Conservation (phyloP, 1,140 invertebrate genomes). For the Drosophila ercepeae region DNA sequence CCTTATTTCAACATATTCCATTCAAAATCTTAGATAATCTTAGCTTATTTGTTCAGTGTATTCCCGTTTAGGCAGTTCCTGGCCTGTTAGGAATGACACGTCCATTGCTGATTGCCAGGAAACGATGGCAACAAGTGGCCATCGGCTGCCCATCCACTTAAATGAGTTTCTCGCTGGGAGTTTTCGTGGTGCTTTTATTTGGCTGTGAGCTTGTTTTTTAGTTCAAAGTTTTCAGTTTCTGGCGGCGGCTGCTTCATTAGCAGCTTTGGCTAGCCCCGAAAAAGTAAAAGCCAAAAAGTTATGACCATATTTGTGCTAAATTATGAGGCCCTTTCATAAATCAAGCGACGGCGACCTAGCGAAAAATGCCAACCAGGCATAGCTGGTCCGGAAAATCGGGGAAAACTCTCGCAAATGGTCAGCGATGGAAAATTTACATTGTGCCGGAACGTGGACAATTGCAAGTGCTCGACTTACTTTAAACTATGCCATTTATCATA, state of each 20-base stretch:
- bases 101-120: conserved; percentile 75
- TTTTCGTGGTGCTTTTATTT: conserved; percentile 25
- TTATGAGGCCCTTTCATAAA: conserved; percentile 79
- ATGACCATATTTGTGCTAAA: conserved; percentile 79
- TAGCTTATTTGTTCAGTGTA: conserved; percentile 3
- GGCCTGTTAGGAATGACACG: conserved; percentile 62
- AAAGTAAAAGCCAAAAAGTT: conserved; percentile 77
- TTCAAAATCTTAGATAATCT: background rate
- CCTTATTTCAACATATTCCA: no score
- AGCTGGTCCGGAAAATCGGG: background rate
- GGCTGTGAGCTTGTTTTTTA: background rate
- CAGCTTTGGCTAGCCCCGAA: conserved; percentile 27
- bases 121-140: conserved; percentile 72
- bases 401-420: conserved; percentile 58
- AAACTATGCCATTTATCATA: conserved; percentile 82
- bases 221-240: conserved; percentile 29
- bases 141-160: conserved; percentile 56
- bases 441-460: conserved; percentile 63
- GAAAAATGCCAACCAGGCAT: conserved; percentile 52
- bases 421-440: conserved; percentile 70
- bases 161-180: conserved; percentile 51
- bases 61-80: conserved; percentile 8
- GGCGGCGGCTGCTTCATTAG: conserved; percentile 63
- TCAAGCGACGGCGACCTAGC: conserved; percentile 60
- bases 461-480: conserved; percentile 70